Conservation (phyloP, 1,140 invertebrate genomes). For the Dufourea novaeangliae region DNA sequence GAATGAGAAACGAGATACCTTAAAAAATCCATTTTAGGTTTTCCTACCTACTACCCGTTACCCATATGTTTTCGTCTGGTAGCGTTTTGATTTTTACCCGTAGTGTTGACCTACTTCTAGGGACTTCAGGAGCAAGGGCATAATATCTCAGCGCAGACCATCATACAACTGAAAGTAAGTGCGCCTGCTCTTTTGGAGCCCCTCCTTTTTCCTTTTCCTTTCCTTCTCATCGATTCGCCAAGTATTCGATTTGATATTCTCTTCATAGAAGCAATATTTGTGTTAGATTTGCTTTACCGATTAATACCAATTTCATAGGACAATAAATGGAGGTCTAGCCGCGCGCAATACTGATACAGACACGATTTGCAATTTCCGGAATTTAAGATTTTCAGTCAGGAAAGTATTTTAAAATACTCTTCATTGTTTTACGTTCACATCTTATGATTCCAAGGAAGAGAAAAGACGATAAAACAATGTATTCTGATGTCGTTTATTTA, state of each 20-base stretch:
- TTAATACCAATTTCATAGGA: background rate
- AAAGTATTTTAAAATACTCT: too few relatives aligned
- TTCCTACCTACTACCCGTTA: constrained; percentile 28
- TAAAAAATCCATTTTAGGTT: constrained; percentile 52
- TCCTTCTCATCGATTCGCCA: constrained; percentile 49
- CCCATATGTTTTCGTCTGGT: constrained; percentile 72
- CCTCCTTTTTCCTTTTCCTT: constrained; percentile 16
- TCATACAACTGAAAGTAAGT: constrained; percentile 95
- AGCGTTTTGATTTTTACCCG: constrained; percentile 81
- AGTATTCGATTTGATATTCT: constrained; percentile 34
- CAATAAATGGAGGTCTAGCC: background rate
- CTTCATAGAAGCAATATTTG: background rate
- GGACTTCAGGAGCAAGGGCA: constrained; percentile 93
- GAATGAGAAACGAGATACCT: constrained; percentile 65
- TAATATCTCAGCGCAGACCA: constrained; percentile 93
- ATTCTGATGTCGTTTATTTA: constrained; percentile 4
- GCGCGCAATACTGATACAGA: background rate
- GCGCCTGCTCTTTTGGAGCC: constrained; percentile 69
- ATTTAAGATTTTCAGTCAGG: background rate
- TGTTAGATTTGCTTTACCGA: too few relatives aligned
- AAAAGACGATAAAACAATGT: too few relatives aligned
- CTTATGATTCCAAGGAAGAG: too few relatives aligned
- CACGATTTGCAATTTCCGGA: background rate
- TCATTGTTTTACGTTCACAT: too few relatives aligned
- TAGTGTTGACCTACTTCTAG: constrained; percentile 84